Conservation (phyloP, 1,140 invertebrate species). For the Drosophila tsacasi region DNA sequence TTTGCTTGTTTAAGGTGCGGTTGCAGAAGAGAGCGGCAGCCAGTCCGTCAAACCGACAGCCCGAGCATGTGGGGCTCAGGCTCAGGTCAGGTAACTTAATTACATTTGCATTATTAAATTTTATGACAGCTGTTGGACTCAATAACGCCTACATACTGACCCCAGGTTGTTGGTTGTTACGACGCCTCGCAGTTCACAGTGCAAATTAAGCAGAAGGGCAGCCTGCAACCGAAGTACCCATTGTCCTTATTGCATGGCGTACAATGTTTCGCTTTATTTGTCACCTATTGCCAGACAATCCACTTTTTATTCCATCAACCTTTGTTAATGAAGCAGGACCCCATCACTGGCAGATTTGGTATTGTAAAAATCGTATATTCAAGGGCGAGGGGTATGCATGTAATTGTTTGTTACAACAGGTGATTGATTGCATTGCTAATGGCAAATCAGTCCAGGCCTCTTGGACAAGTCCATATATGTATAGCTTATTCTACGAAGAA, state of each 20-base stretch:
- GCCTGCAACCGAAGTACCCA: background rate
- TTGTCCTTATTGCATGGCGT: background rate
- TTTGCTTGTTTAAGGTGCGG: slow-evolving; percentile 43
- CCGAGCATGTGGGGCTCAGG: slow-evolving; percentile 8
- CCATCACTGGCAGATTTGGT: background rate
- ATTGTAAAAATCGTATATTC: slow-evolving; percentile 1
- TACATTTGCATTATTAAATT: slow-evolving; percentile 84
- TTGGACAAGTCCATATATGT: background rate
- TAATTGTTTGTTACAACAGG: slow-evolving; percentile 18
- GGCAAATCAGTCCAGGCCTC: slow-evolving; percentile 11
- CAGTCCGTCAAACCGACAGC: background rate
- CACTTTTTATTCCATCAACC: background rate
- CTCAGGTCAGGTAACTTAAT: slow-evolving; percentile 65
- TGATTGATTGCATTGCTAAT: slow-evolving; percentile 13
- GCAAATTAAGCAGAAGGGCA: slow-evolving; percentile 21
- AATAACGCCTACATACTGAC: slow-evolving; percentile 54
- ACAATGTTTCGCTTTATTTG: slow-evolving; percentile 17
- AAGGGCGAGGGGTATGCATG: background rate
- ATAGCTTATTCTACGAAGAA: background rate
- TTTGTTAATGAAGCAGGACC: background rate
- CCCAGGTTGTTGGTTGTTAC: slow-evolving; percentile 15
- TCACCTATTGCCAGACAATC: slow-evolving; percentile 5
- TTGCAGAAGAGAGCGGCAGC: slow-evolving; percentile 1
- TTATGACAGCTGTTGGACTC: slow-evolving; percentile 72
- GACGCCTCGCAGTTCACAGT: slow-evolving; percentile 14